Conservation (phyloP, 1,140 invertebrate genomes). For the Elymnias hypermnestra region DNA sequence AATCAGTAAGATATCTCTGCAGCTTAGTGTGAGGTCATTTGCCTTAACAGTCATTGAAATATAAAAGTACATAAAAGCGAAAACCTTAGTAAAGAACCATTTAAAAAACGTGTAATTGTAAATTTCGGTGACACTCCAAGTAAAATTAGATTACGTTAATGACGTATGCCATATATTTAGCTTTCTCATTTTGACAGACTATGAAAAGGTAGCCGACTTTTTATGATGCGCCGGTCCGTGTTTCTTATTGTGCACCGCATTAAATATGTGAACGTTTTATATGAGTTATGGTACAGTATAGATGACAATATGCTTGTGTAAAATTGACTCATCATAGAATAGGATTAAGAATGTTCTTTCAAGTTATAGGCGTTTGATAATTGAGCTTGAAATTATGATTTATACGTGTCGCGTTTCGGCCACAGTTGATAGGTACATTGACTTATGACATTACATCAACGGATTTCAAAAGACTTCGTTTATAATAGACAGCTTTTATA, state of each 20-base stretch:
- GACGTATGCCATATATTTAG: conserved; percentile 64
- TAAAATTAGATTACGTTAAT: conserved; percentile 55
- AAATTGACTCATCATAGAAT: conserved; percentile 61
- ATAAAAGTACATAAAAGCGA: no score
- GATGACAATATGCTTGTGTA: conserved; percentile 56
- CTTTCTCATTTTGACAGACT: conserved; percentile 51
- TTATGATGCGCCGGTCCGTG: conserved; percentile 43
- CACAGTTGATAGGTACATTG: conserved; percentile 16
- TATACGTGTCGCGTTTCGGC: conserved; percentile 39
- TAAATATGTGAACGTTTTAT: conserved; percentile 57
- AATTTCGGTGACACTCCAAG: conserved; percentile 21
- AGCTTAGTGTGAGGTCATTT: no score
- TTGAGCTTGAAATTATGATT: conserved; percentile 60
- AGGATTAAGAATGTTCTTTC: conserved; percentile 51
- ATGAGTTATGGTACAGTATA: conserved; percentile 54
- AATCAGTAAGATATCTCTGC: no score
- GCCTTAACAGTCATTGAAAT: no score
- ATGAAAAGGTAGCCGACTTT: conserved; percentile 61
- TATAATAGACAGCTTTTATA: conserved; percentile 3
- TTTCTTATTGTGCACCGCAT: conserved; percentile 41
- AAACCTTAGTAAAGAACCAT: no score
- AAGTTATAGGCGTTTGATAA: conserved; percentile 55
- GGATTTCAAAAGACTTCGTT: conserved; percentile 3
- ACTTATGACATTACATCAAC: conserved; percentile 13
- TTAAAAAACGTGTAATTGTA: no score